Conservation (phyloP, 1,140 invertebrate genomes). For the Callitettix versicolor region DNA sequence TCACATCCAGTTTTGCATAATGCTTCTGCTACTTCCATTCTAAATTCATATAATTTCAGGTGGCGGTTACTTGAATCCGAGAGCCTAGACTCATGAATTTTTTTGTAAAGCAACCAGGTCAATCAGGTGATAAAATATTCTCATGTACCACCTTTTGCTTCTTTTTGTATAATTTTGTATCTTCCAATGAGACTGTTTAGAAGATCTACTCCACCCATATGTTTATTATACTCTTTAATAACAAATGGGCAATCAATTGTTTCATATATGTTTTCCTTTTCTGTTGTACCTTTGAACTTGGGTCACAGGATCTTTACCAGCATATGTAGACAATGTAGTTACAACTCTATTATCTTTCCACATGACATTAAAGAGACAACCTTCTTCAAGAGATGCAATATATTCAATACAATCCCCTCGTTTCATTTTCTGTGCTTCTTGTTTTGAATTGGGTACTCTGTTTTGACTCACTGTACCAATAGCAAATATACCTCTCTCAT, state of each 20-base stretch:
- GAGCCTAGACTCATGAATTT: too few relatives aligned
- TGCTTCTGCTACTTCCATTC: too few relatives aligned
- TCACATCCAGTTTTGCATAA: too few relatives aligned
- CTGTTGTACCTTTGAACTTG: constrained; percentile 1
- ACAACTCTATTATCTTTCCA: constrained; percentile 12
- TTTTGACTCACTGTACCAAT: constrained; percentile 23
- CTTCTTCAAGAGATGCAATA: too few relatives aligned
- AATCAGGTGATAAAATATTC: constrained; percentile 12
- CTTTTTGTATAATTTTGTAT: constrained; percentile 29
- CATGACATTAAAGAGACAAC: constrained; percentile 2
- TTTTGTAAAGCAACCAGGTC: neutral
- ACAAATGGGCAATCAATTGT: constrained; percentile 2
- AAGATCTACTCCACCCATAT: constrained; percentile 30
- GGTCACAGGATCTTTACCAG: neutral
- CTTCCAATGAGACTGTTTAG: constrained; percentile 25
- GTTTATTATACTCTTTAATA: constrained; percentile 20
- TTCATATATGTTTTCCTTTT: constrained; percentile 4
- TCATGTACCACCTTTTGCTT: constrained; percentile 14
- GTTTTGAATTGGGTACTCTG: constrained; percentile 21
- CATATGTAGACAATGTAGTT: constrained; percentile 2
- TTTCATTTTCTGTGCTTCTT: constrained; percentile 1
- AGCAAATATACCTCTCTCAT: constrained; percentile 21
- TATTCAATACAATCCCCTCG: neutral
- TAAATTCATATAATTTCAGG: too few relatives aligned
- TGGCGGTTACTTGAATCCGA: too few relatives aligned